Base-by-base conservation (phyloP, 2,113 vertebrate species). In the Thymallus thymallus region DNA sequence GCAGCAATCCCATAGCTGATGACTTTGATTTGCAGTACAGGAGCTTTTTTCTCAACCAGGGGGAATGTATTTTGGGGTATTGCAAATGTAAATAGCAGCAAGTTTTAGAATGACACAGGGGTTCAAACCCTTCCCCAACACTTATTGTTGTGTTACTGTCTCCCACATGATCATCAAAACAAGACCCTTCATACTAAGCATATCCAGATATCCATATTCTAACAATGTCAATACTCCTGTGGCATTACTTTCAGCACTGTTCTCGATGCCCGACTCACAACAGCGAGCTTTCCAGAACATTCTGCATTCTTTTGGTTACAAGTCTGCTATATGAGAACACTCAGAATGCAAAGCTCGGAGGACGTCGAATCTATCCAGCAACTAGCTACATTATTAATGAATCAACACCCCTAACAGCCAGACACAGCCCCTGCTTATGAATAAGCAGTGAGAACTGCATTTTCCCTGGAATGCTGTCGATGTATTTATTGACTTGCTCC, bases 401-500 rank as follows among this genome's bases (percentile, higher is more conserved):
- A 73, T 26, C 35, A 48, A 35, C 41, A 14, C 16, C 24, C 45
- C 26, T 3, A 12, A 14, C 58, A 46, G 56, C 12, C 48, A 51
- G 16, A 51, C 48, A 22, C 56, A n/a, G 65, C 9, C 55, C 35
- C 23, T 9, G 35, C 23, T 56, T 68, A 32, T 72, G 64, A 68
- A 68, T 60, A 64, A 68, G 45, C 76, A 71, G 22, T 4, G 68
- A 29, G 24, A 65, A 65, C 46, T 23, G 14, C 56, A 9, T 61
- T 73, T 77, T 20, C 20, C 24, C 22, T 23, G 65, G 58, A 62
- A 18, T 63, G n/a, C 46, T 61, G 55, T 10, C 5, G 26, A 78
- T 48, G 29, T 56, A 78, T 73, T 68, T 69, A 73, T 72, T 61
- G 51, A 30, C 20, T 35, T 46, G 51, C 75, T 41, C 18, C 20